Percentiles rank a stretch among this genome's conserved stretches.
phyloP scores from a whole-genome alignment of 1,140 invertebrate genomes.

The Atopsyche davidsoni region DNA sequence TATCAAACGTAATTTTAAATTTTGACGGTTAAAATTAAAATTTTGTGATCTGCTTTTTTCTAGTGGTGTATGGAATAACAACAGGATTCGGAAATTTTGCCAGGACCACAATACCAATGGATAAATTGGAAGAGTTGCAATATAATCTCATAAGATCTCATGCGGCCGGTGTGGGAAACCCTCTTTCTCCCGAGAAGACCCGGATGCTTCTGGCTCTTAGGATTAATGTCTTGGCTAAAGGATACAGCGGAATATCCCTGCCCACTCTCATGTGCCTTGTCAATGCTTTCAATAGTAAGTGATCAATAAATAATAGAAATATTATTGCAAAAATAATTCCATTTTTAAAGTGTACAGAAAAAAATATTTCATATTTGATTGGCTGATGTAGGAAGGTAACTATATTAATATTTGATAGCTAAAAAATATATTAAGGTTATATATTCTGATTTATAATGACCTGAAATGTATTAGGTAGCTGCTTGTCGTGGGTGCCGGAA shows the following conservation, averaged over 20 bases:
- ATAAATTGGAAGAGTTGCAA: slow-evolving; percentile 60
- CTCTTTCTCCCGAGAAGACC: slow-evolving; percentile 56
- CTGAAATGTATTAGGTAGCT: slow-evolving; percentile 48
- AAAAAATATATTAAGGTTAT: no score
- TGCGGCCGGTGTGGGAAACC: slow-evolving; percentile 63
- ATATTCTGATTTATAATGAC: not conserved
- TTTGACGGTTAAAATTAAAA: not conserved
- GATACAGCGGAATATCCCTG: slow-evolving; percentile 64
- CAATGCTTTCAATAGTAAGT: slow-evolving; percentile 65
- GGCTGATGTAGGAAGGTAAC: no score
- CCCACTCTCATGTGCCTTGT: slow-evolving; percentile 57
- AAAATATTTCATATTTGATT: no score
- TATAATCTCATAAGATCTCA: slow-evolving; percentile 68
- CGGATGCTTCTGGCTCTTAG: slow-evolving; percentile 65
- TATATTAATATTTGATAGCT: no score
- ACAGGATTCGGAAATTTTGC: slow-evolving; percentile 77
- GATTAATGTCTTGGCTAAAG: slow-evolving; percentile 70
- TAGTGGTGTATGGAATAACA: slow-evolving; percentile 68
- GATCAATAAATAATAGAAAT: no score
- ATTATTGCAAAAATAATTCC: no score
- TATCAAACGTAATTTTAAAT: no score
- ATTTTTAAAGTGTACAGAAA: no score
- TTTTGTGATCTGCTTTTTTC: slow-evolving; percentile 27
- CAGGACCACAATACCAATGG: slow-evolving; percentile 50
- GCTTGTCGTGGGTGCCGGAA: slow-evolving; percentile 68